phyloP scores from a whole-genome alignment of 2,888 invertebrate species.

The Tridacna gigas region DNA sequence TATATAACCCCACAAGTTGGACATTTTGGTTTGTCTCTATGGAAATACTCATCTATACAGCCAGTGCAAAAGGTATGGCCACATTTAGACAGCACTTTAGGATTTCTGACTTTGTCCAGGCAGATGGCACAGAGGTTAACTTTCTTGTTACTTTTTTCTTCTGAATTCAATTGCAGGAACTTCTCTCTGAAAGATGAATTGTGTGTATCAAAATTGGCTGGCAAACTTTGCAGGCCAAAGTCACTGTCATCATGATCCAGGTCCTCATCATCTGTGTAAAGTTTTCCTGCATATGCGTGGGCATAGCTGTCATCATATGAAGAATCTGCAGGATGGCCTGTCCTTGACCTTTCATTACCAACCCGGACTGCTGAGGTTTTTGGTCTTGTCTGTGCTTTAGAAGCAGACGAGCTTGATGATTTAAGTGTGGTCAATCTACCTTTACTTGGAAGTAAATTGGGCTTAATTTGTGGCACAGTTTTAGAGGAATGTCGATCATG shows the following conservation, averaged over 20 bases:
- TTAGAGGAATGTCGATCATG: neutral
- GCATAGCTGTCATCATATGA: neutral
- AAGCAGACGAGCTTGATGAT: neutral
- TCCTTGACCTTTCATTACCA: neutral
- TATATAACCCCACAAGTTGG: conserved; percentile 77
- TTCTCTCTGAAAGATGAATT: conserved; percentile 35
- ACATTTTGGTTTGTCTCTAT: conserved; percentile 72
- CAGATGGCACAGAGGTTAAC: conserved; percentile 67
- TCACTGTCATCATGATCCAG: conserved; percentile 27
- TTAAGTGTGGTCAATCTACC: neutral
- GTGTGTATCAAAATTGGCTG: conserved; percentile 26
- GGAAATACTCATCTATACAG: conserved; percentile 75
- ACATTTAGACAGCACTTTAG: conserved; percentile 68
- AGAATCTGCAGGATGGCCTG: neutral
- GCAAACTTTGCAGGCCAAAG: conserved; percentile 45
- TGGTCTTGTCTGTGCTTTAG: neutral
- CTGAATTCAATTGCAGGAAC: conserved; percentile 30
- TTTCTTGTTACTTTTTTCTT: conserved; percentile 30
- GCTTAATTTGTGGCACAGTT: conserved; percentile 20
- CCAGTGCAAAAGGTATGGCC: conserved; percentile 75
- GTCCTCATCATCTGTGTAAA: conserved; percentile 6
- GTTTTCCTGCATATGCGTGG: too few species aligned
- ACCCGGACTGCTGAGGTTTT: neutral
- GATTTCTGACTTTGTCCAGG: conserved; percentile 58
- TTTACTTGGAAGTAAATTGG: conserved; percentile 6